phyloP scores from a whole-genome alignment of 2,113 vertebrate genomes.

The Columba janthina region DNA sequence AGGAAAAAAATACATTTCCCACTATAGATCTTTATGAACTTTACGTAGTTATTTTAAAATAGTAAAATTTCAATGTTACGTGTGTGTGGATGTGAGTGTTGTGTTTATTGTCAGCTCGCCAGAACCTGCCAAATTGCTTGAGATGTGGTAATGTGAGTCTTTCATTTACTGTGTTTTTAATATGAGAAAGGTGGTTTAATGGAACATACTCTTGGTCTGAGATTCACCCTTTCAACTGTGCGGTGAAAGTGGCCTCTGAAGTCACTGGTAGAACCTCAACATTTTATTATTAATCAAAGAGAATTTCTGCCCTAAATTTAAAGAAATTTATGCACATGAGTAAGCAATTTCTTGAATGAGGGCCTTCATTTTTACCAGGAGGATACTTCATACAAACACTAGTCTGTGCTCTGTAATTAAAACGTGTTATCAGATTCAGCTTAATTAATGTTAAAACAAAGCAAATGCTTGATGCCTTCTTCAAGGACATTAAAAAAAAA shows the following conservation, averaged over 20 bases:
- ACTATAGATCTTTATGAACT: not conserved
- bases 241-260: not conserved
- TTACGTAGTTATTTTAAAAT: not conserved
- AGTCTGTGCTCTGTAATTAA: conserved; percentile 51
- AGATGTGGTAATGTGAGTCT: not conserved
- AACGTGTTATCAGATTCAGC: conserved; percentile 38
- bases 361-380: conserved; percentile 37
- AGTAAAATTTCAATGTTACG: rapidly evolving
- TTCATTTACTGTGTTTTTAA: not conserved
- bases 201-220: not conserved
- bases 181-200: not conserved
- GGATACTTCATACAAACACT: conserved; percentile 18
- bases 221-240: not conserved
- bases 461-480: conserved; percentile 35
- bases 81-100: not conserved
- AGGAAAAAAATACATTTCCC: not conserved
- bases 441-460: conserved; percentile 61
- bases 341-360: conserved; percentile 47
- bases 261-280: not conserved
- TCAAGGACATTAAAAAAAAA: conserved; percentile 13
- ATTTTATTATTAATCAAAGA: not conserved
- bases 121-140: not conserved
- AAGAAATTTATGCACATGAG: conserved; percentile 30
- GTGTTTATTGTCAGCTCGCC: not conserved
- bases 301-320: not conserved